phyloP scores from a whole-genome alignment of 2,113 vertebrate genomes.

The Aspidoscelis tigris region DNA sequence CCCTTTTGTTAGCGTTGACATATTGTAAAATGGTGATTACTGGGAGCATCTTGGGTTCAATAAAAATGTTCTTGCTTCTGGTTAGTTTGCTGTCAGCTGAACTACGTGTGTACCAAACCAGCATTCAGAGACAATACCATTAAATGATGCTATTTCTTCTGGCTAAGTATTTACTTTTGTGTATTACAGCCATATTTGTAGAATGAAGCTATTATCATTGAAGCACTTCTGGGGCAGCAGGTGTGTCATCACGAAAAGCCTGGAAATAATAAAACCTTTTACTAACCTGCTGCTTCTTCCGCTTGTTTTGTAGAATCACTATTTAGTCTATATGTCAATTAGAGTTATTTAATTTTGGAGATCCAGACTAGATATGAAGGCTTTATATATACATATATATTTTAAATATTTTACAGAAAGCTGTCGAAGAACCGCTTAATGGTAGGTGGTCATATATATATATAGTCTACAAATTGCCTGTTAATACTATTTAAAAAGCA shows the following conservation, averaged over 20 bases:
- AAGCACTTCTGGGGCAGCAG: constrained; percentile 24
- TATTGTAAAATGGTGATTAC: not conserved
- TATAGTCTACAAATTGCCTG: constrained; percentile 10
- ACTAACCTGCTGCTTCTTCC: constrained; percentile 63
- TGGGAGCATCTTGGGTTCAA: not conserved
- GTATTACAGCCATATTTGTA: not conserved
- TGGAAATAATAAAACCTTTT: constrained; percentile 45
- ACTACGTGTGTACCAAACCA: not conserved
- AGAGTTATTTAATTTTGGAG: constrained; percentile 74
- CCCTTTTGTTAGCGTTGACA: not conserved
- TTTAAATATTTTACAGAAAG: constrained; percentile 87
- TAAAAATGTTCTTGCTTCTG: not conserved
- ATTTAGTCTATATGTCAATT: constrained; percentile 74
- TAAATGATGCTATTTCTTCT: not conserved
- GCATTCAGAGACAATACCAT: not conserved
- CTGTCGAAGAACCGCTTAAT: constrained; percentile 86
- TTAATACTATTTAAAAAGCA: not conserved
- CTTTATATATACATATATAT: constrained; percentile 73
- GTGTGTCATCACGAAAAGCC: constrained; percentile 41
- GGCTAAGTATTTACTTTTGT: not conserved
- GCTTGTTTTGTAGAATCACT: constrained; percentile 69
- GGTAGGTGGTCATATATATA: constrained; percentile 71
- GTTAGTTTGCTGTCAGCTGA: not conserved
- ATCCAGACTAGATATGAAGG: constrained; percentile 71
- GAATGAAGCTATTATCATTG: not conserved